phyloP scores from a whole-genome alignment of 1,140 invertebrate species.

The Drosophila mojavensis region DNA sequence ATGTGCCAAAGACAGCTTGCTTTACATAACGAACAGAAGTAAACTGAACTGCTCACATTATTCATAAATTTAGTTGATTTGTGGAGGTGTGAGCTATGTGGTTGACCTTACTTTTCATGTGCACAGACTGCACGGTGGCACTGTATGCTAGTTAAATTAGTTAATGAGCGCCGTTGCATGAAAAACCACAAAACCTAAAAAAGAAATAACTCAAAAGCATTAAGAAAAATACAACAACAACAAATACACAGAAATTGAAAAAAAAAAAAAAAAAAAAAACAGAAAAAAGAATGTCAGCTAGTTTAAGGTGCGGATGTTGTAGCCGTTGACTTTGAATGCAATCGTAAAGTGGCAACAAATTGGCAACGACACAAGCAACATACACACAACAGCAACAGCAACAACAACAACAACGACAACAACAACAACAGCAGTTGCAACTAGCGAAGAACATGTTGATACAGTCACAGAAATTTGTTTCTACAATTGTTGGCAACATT shows the following conservation, averaged over 20 bases:
- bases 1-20: background rate
- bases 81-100: background rate
- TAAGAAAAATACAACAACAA: slow-evolving; percentile 18
- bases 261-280: slow-evolving; percentile 2
- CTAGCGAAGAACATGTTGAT: slow-evolving; percentile 18
- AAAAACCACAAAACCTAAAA: slow-evolving; percentile 61
- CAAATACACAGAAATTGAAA: too few species aligned
- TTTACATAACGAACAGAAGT: background rate
- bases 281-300: slow-evolving; percentile 40
- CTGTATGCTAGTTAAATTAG: slow-evolving; percentile 69
- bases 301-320: slow-evolving; percentile 67
- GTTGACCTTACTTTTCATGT: background rate
- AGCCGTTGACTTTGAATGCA: slow-evolving; percentile 52
- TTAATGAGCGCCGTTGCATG: slow-evolving; percentile 69
- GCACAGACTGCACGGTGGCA: slow-evolving; percentile 26
- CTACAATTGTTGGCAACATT: slow-evolving; percentile 74
- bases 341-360: slow-evolving; percentile 72
- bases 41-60: background rate
- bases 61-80: background rate
- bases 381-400: slow-evolving; percentile 10
- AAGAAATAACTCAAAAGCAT: slow-evolving; percentile 52
- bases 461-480: slow-evolving; percentile 62
- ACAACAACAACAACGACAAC: slow-evolving; percentile 11
- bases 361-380: slow-evolving; percentile 58
- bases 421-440: slow-evolving; percentile 10